A percentile compares a stretch with the other conserved stretches of the same genome.
These are phyloP conservation scores for Ochropleura leucogaster DNA, from an alignment of 2,888 invertebrate species.

Conservation along the genomic window DNA sequence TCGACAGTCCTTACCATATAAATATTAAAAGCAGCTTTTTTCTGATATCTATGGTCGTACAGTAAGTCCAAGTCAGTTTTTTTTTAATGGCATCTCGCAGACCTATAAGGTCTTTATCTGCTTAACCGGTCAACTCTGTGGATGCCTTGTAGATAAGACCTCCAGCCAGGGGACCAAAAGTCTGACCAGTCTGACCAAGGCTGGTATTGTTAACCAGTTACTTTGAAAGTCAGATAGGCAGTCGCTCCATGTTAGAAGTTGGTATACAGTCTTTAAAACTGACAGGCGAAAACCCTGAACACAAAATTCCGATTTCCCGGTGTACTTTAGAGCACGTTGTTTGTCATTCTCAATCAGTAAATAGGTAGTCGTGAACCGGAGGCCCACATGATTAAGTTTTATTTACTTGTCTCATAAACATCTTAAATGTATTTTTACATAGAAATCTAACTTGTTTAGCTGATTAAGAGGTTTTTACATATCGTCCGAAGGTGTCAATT, in stretches of 20 bases:
- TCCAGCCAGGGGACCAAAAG: not conserved
- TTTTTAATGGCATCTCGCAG: no score
- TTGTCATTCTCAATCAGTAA: not conserved
- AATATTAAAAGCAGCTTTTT: not conserved
- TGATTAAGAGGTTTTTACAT: constrained; percentile 7
- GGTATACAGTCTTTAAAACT: not conserved
- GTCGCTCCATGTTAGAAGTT: not conserved
- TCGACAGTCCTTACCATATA: not conserved
- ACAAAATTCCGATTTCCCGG: not conserved
- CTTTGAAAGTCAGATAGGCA: not conserved
- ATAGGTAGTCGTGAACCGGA: not conserved
- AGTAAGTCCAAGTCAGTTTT: no score
- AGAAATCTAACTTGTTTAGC: constrained; percentile 25
- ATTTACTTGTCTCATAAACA: constrained; percentile 15
- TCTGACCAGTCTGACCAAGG: not conserved
- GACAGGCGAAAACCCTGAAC: not conserved
- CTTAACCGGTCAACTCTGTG: no score
- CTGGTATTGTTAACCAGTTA: not conserved
- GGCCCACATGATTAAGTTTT: not conserved
- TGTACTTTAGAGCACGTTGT: not conserved
- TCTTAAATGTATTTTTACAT: constrained; percentile 18
- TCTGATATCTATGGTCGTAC: no score
- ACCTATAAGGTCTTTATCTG: no score
- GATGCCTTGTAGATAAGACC: no score
- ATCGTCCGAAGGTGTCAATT: not conserved